Evolutionary conservation across 2,113 vertebrate species (phyloP).

Genomic region (Campylomormyrus tamandua): DNA sequence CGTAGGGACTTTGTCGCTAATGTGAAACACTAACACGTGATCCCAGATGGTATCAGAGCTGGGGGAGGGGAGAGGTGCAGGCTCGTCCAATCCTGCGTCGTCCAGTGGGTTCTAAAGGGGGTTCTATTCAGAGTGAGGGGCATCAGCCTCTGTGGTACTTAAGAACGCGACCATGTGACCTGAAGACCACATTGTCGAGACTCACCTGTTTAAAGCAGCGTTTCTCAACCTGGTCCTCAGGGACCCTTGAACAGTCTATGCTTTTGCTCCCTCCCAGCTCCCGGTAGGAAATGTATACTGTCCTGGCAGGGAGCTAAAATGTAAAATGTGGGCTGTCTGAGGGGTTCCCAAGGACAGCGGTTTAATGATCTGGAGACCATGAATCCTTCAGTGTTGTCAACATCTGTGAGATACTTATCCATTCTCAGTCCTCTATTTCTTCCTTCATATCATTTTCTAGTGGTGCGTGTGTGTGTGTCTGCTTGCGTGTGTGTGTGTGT

Average conservation of each 20-base stretch:
- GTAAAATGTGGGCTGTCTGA: neutral
- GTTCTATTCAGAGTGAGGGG: neutral
- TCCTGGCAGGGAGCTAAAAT: neutral
- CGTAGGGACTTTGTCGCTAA: neutral
- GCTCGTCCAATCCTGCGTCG: neutral
- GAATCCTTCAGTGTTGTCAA: neutral
- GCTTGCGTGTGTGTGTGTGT: neutral
- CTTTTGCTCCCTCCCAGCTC: neutral
- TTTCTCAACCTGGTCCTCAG: neutral
- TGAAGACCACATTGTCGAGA: neutral
- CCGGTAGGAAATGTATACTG: neutral
- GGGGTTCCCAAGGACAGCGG: neutral
- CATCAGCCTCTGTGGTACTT: neutral
- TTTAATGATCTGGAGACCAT: neutral
- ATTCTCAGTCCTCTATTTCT: neutral
- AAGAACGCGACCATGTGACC: neutral
- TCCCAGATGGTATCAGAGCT: neutral
- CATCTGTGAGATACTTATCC: neutral
- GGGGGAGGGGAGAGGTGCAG: neutral
- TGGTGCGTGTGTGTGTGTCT: neutral
- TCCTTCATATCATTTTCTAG: neutral
- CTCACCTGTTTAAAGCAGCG: neutral
- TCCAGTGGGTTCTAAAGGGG: neutral
- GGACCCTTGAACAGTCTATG: neutral
- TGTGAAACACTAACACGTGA: neutral